phyloP scores from a whole-genome alignment of 64 coral and sea anemone species.

The Dendronephthya gigantea region DNA sequence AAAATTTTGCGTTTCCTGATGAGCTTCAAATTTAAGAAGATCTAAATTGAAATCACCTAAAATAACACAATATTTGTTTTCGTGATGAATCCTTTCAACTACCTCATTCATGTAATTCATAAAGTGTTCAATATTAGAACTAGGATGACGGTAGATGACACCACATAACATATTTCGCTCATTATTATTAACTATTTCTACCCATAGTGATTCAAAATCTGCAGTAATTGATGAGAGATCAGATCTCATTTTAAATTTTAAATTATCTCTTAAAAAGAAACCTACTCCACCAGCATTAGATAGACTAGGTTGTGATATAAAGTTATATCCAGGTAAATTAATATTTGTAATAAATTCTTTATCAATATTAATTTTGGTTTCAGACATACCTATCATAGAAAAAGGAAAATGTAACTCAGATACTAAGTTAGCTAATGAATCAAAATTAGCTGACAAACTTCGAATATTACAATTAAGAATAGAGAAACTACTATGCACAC shows the following conservation, averaged over 20 bases:
- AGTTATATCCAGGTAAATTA: conserved; percentile 10
- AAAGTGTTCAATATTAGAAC: neutral
- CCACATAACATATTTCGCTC: neutral
- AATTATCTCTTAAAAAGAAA: neutral
- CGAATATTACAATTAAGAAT: conserved; percentile 53
- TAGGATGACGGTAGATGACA: neutral
- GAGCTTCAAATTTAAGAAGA: neutral
- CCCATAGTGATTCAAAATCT: neutral
- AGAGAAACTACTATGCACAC: conserved; percentile 15
- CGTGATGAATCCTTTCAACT: neutral
- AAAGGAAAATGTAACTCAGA: conserved; percentile 39
- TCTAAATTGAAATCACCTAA: neutral
- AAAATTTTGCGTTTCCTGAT: neutral
- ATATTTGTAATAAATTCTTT: neutral
- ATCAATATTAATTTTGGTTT: conserved; percentile 34
- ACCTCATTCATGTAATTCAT: neutral
- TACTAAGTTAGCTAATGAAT: conserved; percentile 15
- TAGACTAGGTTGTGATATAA: neutral
- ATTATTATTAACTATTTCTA: neutral
- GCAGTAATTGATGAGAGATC: neutral
- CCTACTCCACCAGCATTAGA: conserved; percentile 11
- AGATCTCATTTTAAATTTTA: neutral
- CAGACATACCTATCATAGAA: conserved; percentile 46
- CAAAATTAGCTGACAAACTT: conserved; percentile 42
- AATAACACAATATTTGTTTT: neutral